Conservation (phyloP, 2,113 vertebrate genomes). For the Anoplopoma fimbria region DNA sequence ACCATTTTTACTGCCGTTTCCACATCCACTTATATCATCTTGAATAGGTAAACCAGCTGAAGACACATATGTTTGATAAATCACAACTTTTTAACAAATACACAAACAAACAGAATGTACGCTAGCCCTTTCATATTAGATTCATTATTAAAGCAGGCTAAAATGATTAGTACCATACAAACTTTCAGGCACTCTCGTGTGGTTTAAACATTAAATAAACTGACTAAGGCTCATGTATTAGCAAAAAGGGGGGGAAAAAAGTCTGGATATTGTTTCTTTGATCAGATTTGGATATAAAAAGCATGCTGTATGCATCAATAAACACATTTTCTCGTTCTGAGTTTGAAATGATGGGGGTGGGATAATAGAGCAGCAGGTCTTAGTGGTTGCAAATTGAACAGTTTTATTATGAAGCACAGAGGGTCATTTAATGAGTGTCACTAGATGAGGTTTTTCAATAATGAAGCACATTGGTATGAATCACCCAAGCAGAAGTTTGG, state of each 20-base stretch:
- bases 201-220: background rate
- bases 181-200: background rate
- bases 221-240: background rate
- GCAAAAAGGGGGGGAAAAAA: background rate
- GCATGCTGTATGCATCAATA: background rate
- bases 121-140: background rate
- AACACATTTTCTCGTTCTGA: background rate
- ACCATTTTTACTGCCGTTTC: background rate
- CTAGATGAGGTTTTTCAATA: slow-evolving; percentile 26
- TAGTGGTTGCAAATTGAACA: slow-evolving; percentile 17
- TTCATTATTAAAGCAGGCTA: background rate
- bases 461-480: slow-evolving; percentile 20
- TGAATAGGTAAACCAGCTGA: background rate
- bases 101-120: background rate
- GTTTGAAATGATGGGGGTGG: slow-evolving; percentile 11
- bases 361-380: background rate
- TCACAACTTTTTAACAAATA: too few relatives aligned
- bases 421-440: slow-evolving; percentile 18
- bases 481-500: slow-evolving; percentile 29
- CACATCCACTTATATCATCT: background rate
- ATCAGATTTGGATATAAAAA: background rate
- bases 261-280: background rate
- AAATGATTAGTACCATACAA: background rate
- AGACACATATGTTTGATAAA: background rate
- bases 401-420: slow-evolving; percentile 17